Base-by-base conservation (phyloP, 2,113 vertebrate species). In the Chionis minor region DNA sequence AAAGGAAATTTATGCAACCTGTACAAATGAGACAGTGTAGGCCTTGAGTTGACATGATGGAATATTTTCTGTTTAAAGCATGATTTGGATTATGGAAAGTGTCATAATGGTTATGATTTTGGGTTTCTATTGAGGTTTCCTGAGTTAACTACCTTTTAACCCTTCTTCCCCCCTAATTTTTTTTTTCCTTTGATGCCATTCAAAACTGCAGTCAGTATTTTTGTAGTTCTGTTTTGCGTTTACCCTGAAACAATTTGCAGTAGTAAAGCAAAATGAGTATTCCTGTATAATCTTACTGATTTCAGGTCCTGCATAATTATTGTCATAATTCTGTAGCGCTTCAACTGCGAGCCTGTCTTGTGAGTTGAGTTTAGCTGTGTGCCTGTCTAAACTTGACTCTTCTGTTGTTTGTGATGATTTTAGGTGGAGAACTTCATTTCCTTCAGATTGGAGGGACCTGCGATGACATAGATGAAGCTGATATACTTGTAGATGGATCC, bases 401-500 rank as follows among this genome's bases (percentile, higher is more conserved):
- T 81, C 78, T 89, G 59, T 91, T 97, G 54, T 92, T 65, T 94
- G 32, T 81, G 72, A 8, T 45, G 66, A 42, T 55, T 97, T 33
- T 96, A 99, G 99, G 99, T 98, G 99, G 99, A 98, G 99, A 99
- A 96, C 99, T 99, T 99, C 99, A 99, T 99, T 99, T 99, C 98
- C 99, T 99, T 99, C 99, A 99, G 98, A 99, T 99, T 99, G 99
- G 99, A 99, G 99, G 99, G 83, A 99, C 99, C 69, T 99, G 99
- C 45, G 99, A 99, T 91, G 99, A 99, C 97, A 98, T 99, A 81
- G 99, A 99, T 98, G 99, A 99, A 92, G 98, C 98, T 88, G 99
- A 99, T 98, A 99, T 99, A 97, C 99, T 99, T 97, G 99, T 99
- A 89, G 99, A 99, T 96, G 99, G 99, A 97, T 99, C 99, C 92